Percentiles rank a stretch among this genome's conserved stretches.
These are phyloP conservation scores for Pelodytes ibericus DNA, from an alignment of 2,797 vertebrate species.

Conservation along the genomic window DNA sequence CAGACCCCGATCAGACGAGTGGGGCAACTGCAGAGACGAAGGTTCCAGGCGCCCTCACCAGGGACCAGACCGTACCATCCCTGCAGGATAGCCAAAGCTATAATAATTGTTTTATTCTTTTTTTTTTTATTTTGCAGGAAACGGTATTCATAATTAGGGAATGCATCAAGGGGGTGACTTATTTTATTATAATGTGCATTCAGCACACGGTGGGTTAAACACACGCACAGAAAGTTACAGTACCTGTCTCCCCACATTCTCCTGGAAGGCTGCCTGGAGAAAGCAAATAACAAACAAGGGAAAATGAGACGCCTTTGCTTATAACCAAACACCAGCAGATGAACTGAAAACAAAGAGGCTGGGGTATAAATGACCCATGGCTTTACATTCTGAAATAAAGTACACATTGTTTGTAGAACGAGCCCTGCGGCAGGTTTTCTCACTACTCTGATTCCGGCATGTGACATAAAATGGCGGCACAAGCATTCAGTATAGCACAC, in stretches of 20 bases:
- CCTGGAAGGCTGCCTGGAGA: conserved; percentile 95
- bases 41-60: too few relatives aligned
- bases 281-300: conserved; percentile 72
- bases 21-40: too few relatives aligned
- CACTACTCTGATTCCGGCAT: conserved; percentile 52
- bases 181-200: neutral
- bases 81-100: too few relatives aligned
- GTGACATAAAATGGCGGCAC: conserved; percentile 43
- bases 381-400: conserved; percentile 69
- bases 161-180: too few relatives aligned
- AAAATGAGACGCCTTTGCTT: conserved; percentile 69
- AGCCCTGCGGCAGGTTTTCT: conserved; percentile 47
- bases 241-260: conserved; percentile 99
- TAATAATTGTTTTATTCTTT: too few relatives aligned
- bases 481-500: neutral
- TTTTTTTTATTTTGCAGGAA: too few relatives aligned
- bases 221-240: conserved; percentile 59
- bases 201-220: conserved; percentile 17
- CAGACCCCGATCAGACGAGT: too few relatives aligned
- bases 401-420: conserved; percentile 63
- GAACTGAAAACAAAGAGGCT: conserved; percentile 65
- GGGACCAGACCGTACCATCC: too few relatives aligned
- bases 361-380: conserved; percentile 71
- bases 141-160: too few relatives aligned
- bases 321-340: conserved; percentile 66